Conservation (phyloP, 2,888 invertebrate genomes). For the Ormyrus labotus region DNA sequence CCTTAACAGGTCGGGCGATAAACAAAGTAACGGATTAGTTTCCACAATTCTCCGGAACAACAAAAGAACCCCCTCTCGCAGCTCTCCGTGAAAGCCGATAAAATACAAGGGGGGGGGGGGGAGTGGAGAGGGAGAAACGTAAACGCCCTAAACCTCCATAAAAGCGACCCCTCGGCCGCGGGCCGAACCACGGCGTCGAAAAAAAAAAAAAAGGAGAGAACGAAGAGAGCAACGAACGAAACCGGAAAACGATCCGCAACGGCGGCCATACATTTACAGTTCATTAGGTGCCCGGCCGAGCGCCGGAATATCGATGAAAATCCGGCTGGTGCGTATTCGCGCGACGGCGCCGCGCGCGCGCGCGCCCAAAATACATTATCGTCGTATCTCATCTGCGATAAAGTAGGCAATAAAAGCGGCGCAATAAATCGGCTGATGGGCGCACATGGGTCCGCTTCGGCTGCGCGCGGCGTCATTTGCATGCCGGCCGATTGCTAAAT, state of each 20-base stretch:
- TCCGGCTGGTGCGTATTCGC: neutral
- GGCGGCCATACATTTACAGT: conserved; percentile 30
- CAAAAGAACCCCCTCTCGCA: no score
- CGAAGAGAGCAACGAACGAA: neutral
- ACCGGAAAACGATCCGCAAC: conserved; percentile 12
- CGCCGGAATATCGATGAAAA: conserved; percentile 49
- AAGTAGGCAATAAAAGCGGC: conserved; percentile 59
- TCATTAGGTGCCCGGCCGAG: conserved; percentile 30
- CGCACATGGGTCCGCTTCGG: conserved; percentile 51
- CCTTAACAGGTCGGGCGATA: no score
- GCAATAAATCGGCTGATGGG: conserved; percentile 59
- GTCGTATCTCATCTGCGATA: conserved; percentile 57
- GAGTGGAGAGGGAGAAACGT: no score
- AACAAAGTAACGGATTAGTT: no score
- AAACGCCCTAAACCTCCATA: neutral
- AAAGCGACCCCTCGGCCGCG: neutral
- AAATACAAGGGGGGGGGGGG: no score
- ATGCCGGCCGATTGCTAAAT: conserved; percentile 17
- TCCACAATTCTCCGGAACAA: no score
- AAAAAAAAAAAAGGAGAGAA: neutral
- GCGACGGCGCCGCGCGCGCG: neutral
- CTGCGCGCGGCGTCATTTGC: conserved; percentile 57
- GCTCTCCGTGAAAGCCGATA: no score
- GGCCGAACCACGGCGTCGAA: neutral
- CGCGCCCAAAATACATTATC: conserved; percentile 46